Evolutionary conservation across 2,888 invertebrate species (phyloP).

Genomic region (Polyploca ridens): DNA sequence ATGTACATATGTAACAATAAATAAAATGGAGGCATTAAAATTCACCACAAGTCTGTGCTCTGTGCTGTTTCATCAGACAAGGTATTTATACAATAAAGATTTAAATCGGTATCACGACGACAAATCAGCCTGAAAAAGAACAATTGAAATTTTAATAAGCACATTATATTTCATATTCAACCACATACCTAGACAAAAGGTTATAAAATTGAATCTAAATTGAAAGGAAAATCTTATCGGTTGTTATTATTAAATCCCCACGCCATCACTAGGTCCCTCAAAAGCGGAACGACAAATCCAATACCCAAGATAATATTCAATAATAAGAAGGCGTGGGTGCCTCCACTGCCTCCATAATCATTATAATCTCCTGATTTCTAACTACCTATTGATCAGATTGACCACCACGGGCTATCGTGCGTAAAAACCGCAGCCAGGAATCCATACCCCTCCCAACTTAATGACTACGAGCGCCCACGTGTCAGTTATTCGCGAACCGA

Average conservation of each 20-base stretch:
- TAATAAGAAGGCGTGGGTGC: no score
- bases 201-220: background rate
- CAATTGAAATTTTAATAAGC: slow-evolving; percentile 22
- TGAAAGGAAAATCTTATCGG: background rate
- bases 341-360: no score
- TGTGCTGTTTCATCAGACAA: slow-evolving; percentile 34
- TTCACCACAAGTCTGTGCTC: slow-evolving; percentile 27
- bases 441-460: no score
- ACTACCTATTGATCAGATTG: no score
- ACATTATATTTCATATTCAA: background rate
- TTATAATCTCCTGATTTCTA: no score
- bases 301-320: background rate
- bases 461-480: no score
- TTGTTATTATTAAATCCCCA: background rate
- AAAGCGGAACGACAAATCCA: background rate
- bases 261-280: background rate
- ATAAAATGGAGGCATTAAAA: slow-evolving; percentile 29
- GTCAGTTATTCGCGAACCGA: no score
- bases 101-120: slow-evolving; percentile 31
- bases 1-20: slow-evolving; percentile 16
- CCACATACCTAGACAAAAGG: background rate
- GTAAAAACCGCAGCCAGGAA: no score
- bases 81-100: slow-evolving; percentile 39
- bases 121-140: slow-evolving; percentile 16
- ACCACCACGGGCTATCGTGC: no score